Evolutionary conservation across 2,113 vertebrate species (phyloP).

Genomic region (Pygoscelis adeliae): DNA sequence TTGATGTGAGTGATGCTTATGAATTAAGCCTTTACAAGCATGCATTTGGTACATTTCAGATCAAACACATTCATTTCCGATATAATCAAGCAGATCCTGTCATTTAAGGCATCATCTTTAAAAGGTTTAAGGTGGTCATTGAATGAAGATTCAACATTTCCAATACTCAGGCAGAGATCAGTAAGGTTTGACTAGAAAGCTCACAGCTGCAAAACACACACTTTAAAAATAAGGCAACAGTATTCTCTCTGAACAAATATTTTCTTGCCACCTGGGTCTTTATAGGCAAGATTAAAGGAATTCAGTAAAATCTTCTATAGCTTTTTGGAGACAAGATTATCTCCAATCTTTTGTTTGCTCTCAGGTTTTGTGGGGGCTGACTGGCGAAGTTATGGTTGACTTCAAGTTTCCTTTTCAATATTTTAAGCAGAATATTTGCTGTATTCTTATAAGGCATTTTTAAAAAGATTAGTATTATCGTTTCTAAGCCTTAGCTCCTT

Average conservation of each 20-base stretch:
- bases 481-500: not conserved
- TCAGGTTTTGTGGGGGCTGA: not conserved
- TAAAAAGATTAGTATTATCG: not conserved
- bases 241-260: not conserved
- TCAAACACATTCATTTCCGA: not conserved
- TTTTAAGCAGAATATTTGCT: not conserved
- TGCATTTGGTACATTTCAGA: not conserved
- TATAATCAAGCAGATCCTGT: not conserved
- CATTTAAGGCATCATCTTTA: not conserved
- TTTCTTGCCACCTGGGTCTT: not conserved
- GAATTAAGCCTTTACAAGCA: not conserved
- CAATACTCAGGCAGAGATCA: not conserved
- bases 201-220: not conserved
- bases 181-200: not conserved
- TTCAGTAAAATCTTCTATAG: not conserved
- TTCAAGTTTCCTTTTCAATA: not conserved
- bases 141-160: not conserved
- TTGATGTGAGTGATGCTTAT: not conserved
- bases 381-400: not conserved
- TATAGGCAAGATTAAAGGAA: not conserved
- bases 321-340: not conserved
- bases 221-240: not conserved
- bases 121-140: not conserved
- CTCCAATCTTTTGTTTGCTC: not conserved
- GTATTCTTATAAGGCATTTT: not conserved